Evolutionary conservation across 2,797 vertebrate genomes (phyloP).

Genomic region (Mus minutoides): DNA sequence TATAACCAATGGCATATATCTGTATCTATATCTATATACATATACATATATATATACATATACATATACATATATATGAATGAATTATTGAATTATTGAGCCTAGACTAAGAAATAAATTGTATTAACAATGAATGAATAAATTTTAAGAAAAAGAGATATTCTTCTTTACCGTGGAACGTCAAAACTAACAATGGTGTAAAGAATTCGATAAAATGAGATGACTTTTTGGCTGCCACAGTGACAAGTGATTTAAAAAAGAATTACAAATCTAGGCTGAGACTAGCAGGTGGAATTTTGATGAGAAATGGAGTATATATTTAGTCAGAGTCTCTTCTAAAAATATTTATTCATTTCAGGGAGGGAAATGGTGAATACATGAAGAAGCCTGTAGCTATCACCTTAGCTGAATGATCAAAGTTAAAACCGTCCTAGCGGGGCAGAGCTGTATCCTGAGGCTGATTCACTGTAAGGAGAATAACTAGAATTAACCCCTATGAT

Average conservation of each 20-base stretch:
- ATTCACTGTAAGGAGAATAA: background rate
- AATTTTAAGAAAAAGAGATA: background rate
- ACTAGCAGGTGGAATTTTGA: background rate
- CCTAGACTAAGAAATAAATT: background rate
- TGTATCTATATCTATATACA: no score
- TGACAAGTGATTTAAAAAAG: slow-evolving; percentile 31
- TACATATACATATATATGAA: no score
- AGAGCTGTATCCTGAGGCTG: background rate
- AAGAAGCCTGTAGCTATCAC: slow-evolving; percentile 26
- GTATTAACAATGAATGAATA: background rate
- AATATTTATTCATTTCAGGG: slow-evolving; percentile 49
- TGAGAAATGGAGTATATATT: slow-evolving; percentile 28
- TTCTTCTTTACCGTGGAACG: background rate
- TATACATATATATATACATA: no score
- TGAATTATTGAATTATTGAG: background rate
- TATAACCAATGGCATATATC: background rate
- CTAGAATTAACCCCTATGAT: background rate
- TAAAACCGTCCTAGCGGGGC: slow-evolving; percentile 3
- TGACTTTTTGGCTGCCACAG: background rate
- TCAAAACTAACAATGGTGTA: background rate
- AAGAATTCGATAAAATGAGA: slow-evolving; percentile 38
- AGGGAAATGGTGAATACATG: background rate
- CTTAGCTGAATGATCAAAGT: slow-evolving; percentile 17
- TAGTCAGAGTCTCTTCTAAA: slow-evolving; percentile 24
- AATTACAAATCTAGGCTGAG: slow-evolving; percentile 21